Percentiles rank a stretch among this genome's conserved stretches.
These are phyloP conservation scores for Bombus waltoni DNA, from an alignment of 1,140 invertebrate genomes.

Conservation along the genomic window DNA sequence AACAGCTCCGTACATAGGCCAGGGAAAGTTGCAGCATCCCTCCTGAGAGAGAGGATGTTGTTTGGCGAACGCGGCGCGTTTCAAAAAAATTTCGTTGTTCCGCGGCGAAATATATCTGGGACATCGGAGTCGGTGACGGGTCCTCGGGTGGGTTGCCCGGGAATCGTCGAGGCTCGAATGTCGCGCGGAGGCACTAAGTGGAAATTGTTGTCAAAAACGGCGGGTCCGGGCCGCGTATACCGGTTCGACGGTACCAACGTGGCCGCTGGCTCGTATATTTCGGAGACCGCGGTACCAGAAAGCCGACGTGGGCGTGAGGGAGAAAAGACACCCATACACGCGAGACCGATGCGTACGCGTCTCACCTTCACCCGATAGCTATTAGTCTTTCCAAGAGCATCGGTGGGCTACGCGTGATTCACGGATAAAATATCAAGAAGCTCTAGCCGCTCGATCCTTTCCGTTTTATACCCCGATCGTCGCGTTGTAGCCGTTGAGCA, in stretches of 20 bases:
- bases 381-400: slow-evolving; percentile 21
- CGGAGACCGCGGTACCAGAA: slow-evolving; percentile 52
- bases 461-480: neutral
- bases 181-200: slow-evolving; percentile 80
- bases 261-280: slow-evolving; percentile 64
- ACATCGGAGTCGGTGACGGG: slow-evolving; percentile 42
- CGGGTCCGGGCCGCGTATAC: slow-evolving; percentile 55
- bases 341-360: neutral
- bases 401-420: neutral
- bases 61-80: slow-evolving; percentile 13
- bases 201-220: slow-evolving; percentile 82
- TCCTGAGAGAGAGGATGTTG: neutral
- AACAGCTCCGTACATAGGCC: slow-evolving; percentile 15
- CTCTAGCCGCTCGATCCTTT: neutral
- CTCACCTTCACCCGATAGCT: slow-evolving; percentile 18
- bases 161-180: slow-evolving; percentile 68
- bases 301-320: slow-evolving; percentile 62
- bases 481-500: too few species aligned
- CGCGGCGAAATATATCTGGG: slow-evolving; percentile 51
- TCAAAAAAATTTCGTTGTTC: slow-evolving; percentile 54
- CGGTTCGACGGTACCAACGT: slow-evolving; percentile 58
- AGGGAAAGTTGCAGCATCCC: neutral
- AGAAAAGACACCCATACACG: slow-evolving; percentile 43
- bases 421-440: neutral
- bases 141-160: neutral